phyloP scores from a whole-genome alignment of 2,888 invertebrate species.

The Platycnemis pennipes region DNA sequence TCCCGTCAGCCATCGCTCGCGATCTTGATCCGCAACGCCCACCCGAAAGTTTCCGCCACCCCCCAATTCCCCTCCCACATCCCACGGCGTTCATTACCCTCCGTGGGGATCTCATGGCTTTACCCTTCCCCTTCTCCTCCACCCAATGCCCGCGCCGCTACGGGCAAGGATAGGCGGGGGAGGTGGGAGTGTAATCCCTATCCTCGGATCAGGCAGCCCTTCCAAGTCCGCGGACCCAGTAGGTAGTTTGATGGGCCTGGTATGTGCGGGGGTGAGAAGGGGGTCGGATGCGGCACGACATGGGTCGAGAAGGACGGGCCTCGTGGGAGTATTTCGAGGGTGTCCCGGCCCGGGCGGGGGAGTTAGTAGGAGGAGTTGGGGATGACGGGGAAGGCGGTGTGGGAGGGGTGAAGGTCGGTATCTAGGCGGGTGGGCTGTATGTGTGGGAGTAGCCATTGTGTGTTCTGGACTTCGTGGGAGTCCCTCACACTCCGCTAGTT shows the following conservation, averaged over 20 bases:
- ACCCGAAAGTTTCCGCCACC: no score
- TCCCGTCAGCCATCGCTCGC: no score
- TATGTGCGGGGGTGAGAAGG: neutral
- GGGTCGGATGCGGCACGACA: neutral
- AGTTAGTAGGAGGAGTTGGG: neutral
- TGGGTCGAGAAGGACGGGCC: neutral
- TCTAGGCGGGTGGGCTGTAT: neutral
- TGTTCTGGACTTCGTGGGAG: neutral
- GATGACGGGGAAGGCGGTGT: neutral
- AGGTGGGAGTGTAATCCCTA: no score
- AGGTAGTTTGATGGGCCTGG: neutral
- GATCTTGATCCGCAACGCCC: no score
- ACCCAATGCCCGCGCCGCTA: no score
- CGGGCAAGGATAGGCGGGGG: no score
- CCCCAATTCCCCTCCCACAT: no score
- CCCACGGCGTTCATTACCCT: no score
- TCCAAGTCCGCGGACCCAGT: no score
- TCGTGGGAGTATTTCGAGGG: neutral
- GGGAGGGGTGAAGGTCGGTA: neutral
- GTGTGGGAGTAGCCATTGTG: neutral
- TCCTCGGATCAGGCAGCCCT: no score
- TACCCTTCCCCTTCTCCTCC: neutral
- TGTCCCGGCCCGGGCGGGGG: neutral
- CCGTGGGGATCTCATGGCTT: no score
- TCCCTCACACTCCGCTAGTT: neutral